Evolutionary conservation across 2,888 invertebrate species (phyloP).

Genomic region (Thysanoteuthis rhombus): DNA sequence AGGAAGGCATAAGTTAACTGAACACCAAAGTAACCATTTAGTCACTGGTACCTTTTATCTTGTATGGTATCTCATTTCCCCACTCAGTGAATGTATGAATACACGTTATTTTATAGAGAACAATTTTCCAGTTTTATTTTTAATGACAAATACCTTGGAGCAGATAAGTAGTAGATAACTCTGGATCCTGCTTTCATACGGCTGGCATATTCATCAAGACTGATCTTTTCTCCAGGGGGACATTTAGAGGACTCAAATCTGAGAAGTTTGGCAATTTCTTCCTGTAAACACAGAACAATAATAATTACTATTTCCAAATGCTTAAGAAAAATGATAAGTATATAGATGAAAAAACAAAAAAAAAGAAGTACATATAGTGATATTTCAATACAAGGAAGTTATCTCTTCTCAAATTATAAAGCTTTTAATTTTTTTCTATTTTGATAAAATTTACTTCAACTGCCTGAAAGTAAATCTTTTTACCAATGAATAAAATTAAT

Average conservation of each 20-base stretch:
- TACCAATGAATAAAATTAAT: too few species aligned
- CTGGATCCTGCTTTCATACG: constrained; percentile 83
- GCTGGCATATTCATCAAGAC: constrained; percentile 81
- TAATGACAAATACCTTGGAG: constrained; percentile 78
- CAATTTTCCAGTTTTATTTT: neutral
- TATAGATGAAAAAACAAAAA: too few species aligned
- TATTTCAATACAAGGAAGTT: neutral
- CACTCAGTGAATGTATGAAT: too few species aligned
- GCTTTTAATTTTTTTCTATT: too few species aligned
- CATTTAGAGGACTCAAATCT: constrained; percentile 90
- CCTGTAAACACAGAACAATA: constrained; percentile 71
- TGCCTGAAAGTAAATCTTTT: too few species aligned
- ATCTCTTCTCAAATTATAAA: too few species aligned
- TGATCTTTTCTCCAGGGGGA: constrained; percentile 77
- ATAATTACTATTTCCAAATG: neutral
- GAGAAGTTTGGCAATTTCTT: constrained; percentile 87
- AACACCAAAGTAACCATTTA: too few species aligned
- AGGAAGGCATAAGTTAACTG: too few species aligned
- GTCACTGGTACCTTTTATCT: too few species aligned
- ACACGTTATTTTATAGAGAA: neutral
- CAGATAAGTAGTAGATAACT: constrained; percentile 90
- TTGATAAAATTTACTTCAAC: too few species aligned
- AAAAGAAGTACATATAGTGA: neutral
- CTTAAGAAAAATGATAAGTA: too few species aligned
- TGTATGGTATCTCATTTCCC: too few species aligned